Conservation (phyloP, 1,140 invertebrate genomes). For the Bombus sibiricus region DNA sequence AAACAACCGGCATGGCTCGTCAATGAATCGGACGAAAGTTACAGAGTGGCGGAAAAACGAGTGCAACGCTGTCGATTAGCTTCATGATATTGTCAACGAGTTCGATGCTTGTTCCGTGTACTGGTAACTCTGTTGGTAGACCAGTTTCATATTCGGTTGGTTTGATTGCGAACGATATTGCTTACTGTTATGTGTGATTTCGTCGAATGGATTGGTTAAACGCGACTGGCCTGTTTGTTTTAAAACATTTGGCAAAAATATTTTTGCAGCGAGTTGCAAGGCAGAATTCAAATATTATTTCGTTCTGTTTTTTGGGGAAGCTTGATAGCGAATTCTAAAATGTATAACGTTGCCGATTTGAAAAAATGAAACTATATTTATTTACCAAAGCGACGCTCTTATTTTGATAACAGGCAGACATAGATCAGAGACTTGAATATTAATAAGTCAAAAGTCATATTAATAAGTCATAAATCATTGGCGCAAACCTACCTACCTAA, state of each 20-base stretch:
- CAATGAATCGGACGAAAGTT: slow-evolving; percentile 16
- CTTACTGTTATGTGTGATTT: neutral
- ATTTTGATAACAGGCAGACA: too few relatives aligned
- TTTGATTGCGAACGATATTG: slow-evolving; percentile 20
- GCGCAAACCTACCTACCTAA: neutral
- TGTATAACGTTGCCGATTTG: too few relatives aligned
- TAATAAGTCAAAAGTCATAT: neutral
- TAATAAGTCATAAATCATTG: neutral
- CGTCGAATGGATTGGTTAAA: neutral
- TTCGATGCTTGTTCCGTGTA: neutral
- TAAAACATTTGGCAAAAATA: neutral
- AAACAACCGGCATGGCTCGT: neutral
- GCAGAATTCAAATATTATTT: neutral
- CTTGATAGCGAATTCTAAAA: neutral
- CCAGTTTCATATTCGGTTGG: neutral
- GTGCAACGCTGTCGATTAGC: slow-evolving; percentile 12
- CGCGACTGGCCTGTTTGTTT: neutral
- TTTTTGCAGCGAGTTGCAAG: neutral
- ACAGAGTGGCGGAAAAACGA: slow-evolving; percentile 1
- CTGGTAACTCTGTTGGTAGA: neutral
- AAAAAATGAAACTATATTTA: too few relatives aligned
- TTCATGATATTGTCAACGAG: slow-evolving; percentile 28
- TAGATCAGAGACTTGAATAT: neutral
- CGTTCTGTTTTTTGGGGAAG: neutral
- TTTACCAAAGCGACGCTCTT: too few relatives aligned